Base-by-base conservation (phyloP, 2,113 vertebrate genomes). In the Jaculus jaculus region DNA sequence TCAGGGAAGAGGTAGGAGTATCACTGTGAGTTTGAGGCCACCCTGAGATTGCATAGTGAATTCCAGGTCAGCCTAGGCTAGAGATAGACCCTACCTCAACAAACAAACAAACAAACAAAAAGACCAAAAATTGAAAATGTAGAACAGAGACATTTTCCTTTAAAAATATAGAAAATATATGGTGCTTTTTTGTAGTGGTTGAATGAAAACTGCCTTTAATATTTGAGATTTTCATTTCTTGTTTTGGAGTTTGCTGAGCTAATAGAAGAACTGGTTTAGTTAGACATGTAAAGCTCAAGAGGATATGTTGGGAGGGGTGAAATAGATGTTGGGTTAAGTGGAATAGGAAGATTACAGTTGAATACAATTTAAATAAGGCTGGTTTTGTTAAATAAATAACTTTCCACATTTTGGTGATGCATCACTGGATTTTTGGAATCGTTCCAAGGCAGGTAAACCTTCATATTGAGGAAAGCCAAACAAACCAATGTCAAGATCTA, bases 401-500 rank as follows among this genome's bases (percentile, higher is more conserved):
- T 95, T 92, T 66, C 37, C 63, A 86, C 93, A 42, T 32, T 95
- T 63, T 72, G 94, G 30, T 63, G 88, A 95, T 80, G 95, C 87
- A 90, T 92, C 73, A 91, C 89, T 94, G n/a, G 37, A 18, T 0
- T 78, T 94, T 87, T 95, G 88, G 92, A 96, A 84, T 72, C 20
- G 83, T 94, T 95, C 68, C 16, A 94, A 95, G 94, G 87, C 39
- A 87, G 74, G 84, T 84, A 95, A 88, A 68, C 71, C 86, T 66
- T 87, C 89, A 88, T 85, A 18, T 20, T 2, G 10, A 96, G 85
- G 91, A 88, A 97, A 90, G 80, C 65, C 78, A 96, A 95, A 95
- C 85, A 96, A 95, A 93, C 82, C 69, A 75, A 47, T 92, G 95
- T 96, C 7, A 92, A 34, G 93, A 94, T 97, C 95, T 93, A 71